Evolutionary conservation across 2,888 invertebrate species (phyloP).

Genomic region (Drosophila pseudotalamancana): DNA sequence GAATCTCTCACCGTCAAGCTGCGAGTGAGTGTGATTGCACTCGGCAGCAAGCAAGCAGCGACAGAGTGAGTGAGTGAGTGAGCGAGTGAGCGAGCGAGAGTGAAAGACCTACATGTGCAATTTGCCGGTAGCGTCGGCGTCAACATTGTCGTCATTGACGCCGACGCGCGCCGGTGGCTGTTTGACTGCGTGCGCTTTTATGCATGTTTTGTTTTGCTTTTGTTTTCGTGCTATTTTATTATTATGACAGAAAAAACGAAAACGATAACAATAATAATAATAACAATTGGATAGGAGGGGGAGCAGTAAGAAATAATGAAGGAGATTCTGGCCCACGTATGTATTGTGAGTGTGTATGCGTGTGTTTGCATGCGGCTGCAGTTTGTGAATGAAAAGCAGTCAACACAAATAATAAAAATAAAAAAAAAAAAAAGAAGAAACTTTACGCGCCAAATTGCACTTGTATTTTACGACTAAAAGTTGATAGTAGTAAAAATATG

Average conservation of each 20-base stretch:
- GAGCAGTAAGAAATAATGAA: not conserved
- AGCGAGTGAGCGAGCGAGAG: not conserved
- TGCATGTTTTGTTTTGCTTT: constrained; percentile 21
- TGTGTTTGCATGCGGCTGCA: constrained; percentile 18
- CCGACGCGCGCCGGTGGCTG: not conserved
- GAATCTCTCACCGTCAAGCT: not conserved
- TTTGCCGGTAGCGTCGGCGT: not conserved
- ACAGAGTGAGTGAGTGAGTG: not conserved
- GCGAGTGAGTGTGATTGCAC: constrained; percentile 41
- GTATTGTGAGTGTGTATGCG: not conserved
- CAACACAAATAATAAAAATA: too few relatives aligned
- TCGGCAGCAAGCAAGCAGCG: constrained; percentile 31
- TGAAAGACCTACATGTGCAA: constrained; percentile 8
- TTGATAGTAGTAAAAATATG: constrained; percentile 6
- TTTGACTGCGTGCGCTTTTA: constrained; percentile 6
- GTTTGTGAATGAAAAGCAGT: constrained; percentile 58
- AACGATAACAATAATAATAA: constrained; percentile 16
- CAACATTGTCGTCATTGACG: not conserved
- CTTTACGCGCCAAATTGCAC: constrained; percentile 51
- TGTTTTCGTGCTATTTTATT: constrained; percentile 4
- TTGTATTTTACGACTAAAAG: constrained; percentile 16
- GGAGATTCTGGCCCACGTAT: not conserved
- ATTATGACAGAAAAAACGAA: constrained; percentile 1
- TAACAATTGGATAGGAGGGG: not conserved
- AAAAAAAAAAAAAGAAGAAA: too few relatives aligned